Percentiles rank a stretch among this genome's conserved stretches.
Conservation (phyloP, 1,140 invertebrate genomes). For the Scaptomyza montana region DNA sequence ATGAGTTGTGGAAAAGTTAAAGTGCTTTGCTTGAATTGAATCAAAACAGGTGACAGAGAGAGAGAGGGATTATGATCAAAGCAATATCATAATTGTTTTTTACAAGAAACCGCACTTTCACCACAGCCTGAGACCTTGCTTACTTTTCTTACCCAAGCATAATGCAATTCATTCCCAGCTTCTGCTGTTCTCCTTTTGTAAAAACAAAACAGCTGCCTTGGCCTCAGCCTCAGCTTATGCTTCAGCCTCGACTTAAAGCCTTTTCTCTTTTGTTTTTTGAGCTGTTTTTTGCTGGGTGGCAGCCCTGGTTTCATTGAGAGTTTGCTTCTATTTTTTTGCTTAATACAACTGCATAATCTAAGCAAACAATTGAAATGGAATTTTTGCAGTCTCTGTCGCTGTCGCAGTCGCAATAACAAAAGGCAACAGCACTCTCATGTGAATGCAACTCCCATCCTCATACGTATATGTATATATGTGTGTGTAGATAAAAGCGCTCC, state of each 20-base stretch:
- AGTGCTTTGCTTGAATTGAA: not conserved
- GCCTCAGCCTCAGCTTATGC: conserved; percentile 13
- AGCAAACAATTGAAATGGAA: conserved; percentile 82
- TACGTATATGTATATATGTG: not conserved
- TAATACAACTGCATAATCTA: conserved; percentile 82
- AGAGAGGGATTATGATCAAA: not conserved
- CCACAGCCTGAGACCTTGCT: conserved; percentile 21
- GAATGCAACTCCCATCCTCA: conserved; percentile 6
- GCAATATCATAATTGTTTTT: conserved; percentile 40
- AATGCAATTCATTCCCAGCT: conserved; percentile 32
- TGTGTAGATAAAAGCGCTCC: conserved; percentile 12
- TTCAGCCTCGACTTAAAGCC: conserved; percentile 1
- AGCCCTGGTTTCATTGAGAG: conserved; percentile 7
- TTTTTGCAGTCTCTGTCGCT: conserved; percentile 63
- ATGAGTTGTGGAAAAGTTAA: not conserved
- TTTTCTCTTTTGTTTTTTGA: conserved; percentile 1
- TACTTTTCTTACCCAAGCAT: conserved; percentile 11
- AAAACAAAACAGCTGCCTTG: conserved; percentile 17
- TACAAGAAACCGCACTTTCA: not conserved
- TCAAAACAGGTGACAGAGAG: not conserved
- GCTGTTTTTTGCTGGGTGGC: not conserved
- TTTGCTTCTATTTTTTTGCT: conserved; percentile 40
- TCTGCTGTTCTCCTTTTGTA: not conserved
- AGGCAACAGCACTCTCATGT: conserved; percentile 33
- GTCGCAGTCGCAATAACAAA: conserved; percentile 48